A percentile compares a stretch with the other conserved stretches of the same genome.
Conservation (phyloP, 2,113 vertebrate species). For the Uropsilus gracilis region DNA sequence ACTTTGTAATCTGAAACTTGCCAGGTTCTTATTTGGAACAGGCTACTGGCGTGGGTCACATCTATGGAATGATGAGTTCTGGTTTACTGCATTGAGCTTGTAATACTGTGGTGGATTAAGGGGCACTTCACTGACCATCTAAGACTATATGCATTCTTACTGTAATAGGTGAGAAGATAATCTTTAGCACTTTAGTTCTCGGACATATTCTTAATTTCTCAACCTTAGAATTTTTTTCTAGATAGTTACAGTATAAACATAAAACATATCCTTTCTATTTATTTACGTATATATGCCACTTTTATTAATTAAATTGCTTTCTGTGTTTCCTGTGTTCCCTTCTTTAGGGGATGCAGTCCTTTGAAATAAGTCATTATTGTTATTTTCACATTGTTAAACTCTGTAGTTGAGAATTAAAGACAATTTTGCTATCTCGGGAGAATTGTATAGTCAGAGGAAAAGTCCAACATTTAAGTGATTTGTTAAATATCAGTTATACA, state of each 20-base stretch:
- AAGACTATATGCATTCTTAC: neutral
- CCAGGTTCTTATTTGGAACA: neutral
- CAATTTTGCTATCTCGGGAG: neutral
- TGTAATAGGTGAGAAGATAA: neutral
- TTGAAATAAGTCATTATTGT: constrained; percentile 31
- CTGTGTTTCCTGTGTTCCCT: neutral
- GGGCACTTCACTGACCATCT: neutral
- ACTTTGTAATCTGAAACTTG: neutral
- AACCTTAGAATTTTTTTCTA: neutral
- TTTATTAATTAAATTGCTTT: constrained; percentile 39
- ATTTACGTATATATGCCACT: neutral
- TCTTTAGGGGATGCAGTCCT: neutral
- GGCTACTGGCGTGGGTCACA: neutral
- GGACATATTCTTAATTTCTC: neutral
- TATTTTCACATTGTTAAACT: constrained; percentile 31
- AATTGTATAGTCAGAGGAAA: constrained; percentile 31
- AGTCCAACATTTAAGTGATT: neutral
- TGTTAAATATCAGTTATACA: constrained; percentile 20
- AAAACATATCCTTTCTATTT: too few relatives aligned
- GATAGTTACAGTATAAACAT: too few relatives aligned
- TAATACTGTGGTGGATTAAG: neutral
- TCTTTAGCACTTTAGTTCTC: constrained; percentile 21
- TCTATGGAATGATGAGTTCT: neutral
- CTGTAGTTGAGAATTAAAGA: constrained; percentile 28
- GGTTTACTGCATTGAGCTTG: neutral